phyloP scores from a whole-genome alignment of 1,140 invertebrate species.

The Apis florea region DNA sequence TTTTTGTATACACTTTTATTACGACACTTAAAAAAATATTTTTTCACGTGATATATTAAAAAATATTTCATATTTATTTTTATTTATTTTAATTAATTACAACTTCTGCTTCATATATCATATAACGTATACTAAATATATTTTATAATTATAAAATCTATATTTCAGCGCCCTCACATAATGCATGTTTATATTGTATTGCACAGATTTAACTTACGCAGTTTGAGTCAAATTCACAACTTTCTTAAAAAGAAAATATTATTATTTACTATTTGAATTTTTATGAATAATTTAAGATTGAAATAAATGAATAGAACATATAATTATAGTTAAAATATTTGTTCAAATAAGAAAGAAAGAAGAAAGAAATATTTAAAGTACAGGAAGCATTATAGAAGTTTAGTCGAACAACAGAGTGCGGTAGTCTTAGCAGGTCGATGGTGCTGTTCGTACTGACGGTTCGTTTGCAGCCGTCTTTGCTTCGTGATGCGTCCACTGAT shows the following conservation, averaged over 20 bases:
- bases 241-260: conserved; percentile 12
- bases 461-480: conserved; percentile 75
- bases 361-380: neutral
- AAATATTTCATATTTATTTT: neutral
- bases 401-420: conserved; percentile 54
- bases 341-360: neutral
- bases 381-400: conserved; percentile 46
- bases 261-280: neutral
- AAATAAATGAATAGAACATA: neutral
- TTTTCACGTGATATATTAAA: neutral
- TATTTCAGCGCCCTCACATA: conserved; percentile 14
- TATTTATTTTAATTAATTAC: neutral
- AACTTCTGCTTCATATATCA: neutral
- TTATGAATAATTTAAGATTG: neutral
- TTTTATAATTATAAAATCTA: conserved; percentile 24
- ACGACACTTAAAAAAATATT: neutral
- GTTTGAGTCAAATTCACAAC: conserved; percentile 43
- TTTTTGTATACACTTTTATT: neutral
- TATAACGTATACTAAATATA: neutral
- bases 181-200: conserved; percentile 21
- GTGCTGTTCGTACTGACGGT: conserved; percentile 73
- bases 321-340: neutral
- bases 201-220: conserved; percentile 14
- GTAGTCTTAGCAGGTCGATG: conserved; percentile 69
- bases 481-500: conserved; percentile 75